Evolutionary conservation across 2,113 vertebrate genomes (phyloP).

Genomic region (Eupsittula cactorum): DNA sequence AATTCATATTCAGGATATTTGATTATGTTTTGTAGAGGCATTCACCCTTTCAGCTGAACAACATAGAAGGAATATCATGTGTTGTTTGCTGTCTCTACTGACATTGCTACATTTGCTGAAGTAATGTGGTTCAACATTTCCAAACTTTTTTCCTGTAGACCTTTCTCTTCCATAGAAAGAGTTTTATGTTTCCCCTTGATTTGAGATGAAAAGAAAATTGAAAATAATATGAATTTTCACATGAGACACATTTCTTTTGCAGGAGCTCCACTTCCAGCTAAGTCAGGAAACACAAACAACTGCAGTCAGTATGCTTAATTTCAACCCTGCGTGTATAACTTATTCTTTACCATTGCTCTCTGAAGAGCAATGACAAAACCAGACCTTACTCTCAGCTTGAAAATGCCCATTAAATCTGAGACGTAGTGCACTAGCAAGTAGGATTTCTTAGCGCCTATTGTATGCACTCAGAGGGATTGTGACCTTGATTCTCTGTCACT

Average conservation of each 20-base stretch:
- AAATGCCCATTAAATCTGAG: not conserved
- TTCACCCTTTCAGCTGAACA: not conserved
- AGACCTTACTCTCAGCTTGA: not conserved
- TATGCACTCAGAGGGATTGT: not conserved
- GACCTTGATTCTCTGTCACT: not conserved
- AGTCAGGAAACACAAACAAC: not conserved
- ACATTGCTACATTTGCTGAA: not conserved
- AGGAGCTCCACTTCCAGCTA: not conserved
- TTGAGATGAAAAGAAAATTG: slow-evolving; percentile 54
- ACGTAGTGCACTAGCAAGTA: not conserved
- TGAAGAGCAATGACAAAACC: not conserved
- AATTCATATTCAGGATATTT: not conserved
- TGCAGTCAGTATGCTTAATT: not conserved
- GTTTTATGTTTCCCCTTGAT: slow-evolving; percentile 23
- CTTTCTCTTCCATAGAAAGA: slow-evolving; percentile 19
- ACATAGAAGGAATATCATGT: not conserved
- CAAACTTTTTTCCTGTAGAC: slow-evolving; percentile 16
- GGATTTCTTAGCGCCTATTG: not conserved
- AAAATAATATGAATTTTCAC: slow-evolving; percentile 37
- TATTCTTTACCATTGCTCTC: not conserved
- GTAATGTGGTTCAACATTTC: not conserved
- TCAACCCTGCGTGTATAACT: not conserved
- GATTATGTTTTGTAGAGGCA: not conserved
- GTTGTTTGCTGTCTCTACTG: not conserved
- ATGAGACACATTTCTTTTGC: slow-evolving; percentile 22